Base-by-base conservation (phyloP, 2,888 invertebrate genomes). In the Amiota mariae region DNA sequence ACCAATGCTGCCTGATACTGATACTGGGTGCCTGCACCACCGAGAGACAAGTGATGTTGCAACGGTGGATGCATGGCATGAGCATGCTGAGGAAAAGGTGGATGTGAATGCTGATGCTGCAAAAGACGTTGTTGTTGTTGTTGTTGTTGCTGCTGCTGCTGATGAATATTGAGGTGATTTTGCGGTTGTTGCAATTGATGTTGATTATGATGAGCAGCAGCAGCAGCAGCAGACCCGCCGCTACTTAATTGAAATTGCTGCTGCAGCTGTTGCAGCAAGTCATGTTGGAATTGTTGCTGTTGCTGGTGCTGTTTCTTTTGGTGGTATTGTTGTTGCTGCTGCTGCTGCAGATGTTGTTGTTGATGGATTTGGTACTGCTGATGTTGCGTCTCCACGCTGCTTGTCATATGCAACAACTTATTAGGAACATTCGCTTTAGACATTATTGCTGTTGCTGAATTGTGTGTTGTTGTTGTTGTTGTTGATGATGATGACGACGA, bases 21-120 rank as follows among this genome's bases (percentile, higher is more conserved):
- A 72, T 77, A 77, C 20, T 77, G 82, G 72, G 80, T 59, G 20
- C 82, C 87, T 88, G 90, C 90, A 87, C 91, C 91, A 87, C 90
- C 91, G 89, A 91, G 91, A 77, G 88, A 88, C 78, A 85, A 78
- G 78, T 85, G 88, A 85, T 88, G 89, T 71, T 88, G 88, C 76
- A 88, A 71, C 70, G 87, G 88, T 72, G 89, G 87, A 73, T 85
- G 82, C 3, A 3, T 24, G 24, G 24, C 24, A 12, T 76, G 70
- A 13, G 77, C 15, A 18, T 81, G 79, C 54, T 81, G 86, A 24
- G 82, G 86, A 49, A 87, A 79, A 36, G 82, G 87, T 57, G 84
- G 87, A 81, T 82, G 87, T 74, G 82, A 87, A 67, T 88, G 87
- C 12, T 87, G 88, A 70, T 85, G 85, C 49, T 83, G 85, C 74